A percentile compares a stretch with the other conserved stretches of the same genome.
These are phyloP conservation scores for Gymnocephalus cernua DNA, from an alignment of 2,113 vertebrate species.

Conservation along the genomic window DNA sequence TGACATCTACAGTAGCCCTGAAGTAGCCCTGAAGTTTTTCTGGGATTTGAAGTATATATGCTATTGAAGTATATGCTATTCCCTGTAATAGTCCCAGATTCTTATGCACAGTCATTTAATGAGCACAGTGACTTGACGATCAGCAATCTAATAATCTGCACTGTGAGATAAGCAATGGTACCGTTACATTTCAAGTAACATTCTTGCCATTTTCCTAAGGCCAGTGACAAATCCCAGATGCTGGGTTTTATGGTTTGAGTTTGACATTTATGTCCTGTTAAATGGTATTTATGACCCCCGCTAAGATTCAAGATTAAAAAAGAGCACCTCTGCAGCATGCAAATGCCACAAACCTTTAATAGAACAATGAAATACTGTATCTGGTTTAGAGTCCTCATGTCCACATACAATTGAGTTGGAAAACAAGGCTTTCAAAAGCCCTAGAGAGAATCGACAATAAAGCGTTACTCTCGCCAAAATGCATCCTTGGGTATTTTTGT, in stretches of 20 bases:
- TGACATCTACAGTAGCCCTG: slow-evolving; percentile 14
- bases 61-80: slow-evolving; percentile 41
- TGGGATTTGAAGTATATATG: slow-evolving; percentile 37
- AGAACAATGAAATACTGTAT: slow-evolving; percentile 7
- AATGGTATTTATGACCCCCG: slow-evolving; percentile 41
- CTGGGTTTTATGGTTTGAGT: slow-evolving; percentile 22
- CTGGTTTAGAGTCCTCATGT: not conserved
- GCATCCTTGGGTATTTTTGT: too few relatives aligned
- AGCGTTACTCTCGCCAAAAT: too few relatives aligned
- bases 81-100: not conserved
- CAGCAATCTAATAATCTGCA: slow-evolving; percentile 16
- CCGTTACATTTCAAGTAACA: slow-evolving; percentile 34
- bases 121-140: not conserved
- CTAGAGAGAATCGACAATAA: not conserved
- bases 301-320: slow-evolving; percentile 44
- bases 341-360: slow-evolving; percentile 23
- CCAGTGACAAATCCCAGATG: slow-evolving; percentile 36
- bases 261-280: slow-evolving; percentile 66
- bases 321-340: slow-evolving; percentile 33
- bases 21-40: not conserved
- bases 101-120: slow-evolving; percentile 29
- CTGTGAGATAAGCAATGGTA: slow-evolving; percentile 24
- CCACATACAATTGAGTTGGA: not conserved
- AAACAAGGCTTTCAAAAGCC: not conserved
- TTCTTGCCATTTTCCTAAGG: slow-evolving; percentile 43